Conservation (phyloP, 2,888 invertebrate genomes). For the Abscondita cerata region DNA sequence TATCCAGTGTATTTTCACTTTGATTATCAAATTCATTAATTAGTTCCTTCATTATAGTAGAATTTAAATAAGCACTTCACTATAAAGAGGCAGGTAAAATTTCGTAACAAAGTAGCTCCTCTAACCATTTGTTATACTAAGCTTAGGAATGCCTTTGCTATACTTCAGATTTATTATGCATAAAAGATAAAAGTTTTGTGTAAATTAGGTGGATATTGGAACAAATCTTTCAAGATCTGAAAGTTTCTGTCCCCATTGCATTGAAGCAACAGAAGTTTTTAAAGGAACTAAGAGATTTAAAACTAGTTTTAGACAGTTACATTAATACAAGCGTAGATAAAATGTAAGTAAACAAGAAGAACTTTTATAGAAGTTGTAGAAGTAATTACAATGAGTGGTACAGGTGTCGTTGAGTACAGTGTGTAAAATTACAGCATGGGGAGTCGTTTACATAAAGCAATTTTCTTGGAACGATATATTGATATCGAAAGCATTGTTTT, state of each 20-base stretch:
- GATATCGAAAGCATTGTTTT: slow-evolving; percentile 43
- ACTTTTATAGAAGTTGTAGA: slow-evolving; percentile 41
- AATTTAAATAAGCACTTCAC: slow-evolving; percentile 36
- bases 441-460: slow-evolving; percentile 51
- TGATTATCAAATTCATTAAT: slow-evolving; percentile 36
- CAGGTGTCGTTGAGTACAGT: slow-evolving; percentile 48
- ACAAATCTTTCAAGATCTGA: neutral
- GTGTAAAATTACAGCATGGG: slow-evolving; percentile 48
- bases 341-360: slow-evolving; percentile 18
- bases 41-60: slow-evolving; percentile 32
- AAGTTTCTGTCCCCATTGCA: neutral
- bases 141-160: slow-evolving; percentile 29
- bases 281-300: neutral
- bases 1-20: slow-evolving; percentile 28
- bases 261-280: neutral
- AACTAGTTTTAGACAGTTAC: neutral
- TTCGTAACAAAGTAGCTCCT: slow-evolving; percentile 37
- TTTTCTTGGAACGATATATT: slow-evolving; percentile 44
- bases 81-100: slow-evolving; percentile 39
- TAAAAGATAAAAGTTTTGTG: slow-evolving; percentile 22
- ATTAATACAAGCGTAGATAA: slow-evolving; percentile 13
- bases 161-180: slow-evolving; percentile 28
- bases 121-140: slow-evolving; percentile 31
- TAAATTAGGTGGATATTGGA: slow-evolving; percentile 9
- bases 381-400: slow-evolving; percentile 53